phyloP scores from a whole-genome alignment of 2,888 invertebrate genomes.

The Diploptera punctata region DNA sequence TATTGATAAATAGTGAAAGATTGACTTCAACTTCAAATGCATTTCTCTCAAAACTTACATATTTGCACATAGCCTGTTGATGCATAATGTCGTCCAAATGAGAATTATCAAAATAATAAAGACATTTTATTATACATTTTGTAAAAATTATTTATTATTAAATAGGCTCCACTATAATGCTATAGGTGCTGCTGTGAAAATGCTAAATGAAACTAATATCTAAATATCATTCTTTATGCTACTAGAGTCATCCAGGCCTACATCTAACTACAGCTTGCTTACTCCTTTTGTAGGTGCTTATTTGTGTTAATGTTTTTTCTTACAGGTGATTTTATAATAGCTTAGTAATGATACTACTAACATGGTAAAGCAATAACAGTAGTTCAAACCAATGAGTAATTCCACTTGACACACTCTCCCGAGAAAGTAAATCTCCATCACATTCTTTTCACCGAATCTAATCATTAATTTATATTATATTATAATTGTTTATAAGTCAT shows the following conservation, averaged over 20 bases:
- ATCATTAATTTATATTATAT: not conserved
- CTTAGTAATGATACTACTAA: not conserved
- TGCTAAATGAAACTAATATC: not conserved
- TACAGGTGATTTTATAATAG: not conserved
- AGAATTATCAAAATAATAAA: too few relatives aligned
- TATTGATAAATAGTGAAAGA: too few relatives aligned
- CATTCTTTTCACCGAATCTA: not conserved
- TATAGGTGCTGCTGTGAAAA: slow-evolving; percentile 17
- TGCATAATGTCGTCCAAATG: too few relatives aligned
- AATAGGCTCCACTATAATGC: slow-evolving; percentile 8
- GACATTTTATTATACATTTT: too few relatives aligned
- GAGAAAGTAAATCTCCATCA: slow-evolving; percentile 3
- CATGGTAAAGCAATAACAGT: not conserved
- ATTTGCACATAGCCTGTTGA: too few relatives aligned
- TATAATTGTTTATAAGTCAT: too few relatives aligned
- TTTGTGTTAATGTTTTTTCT: not conserved
- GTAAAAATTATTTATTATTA: too few relatives aligned
- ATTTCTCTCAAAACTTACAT: too few relatives aligned
- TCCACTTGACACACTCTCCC: slow-evolving; percentile 16
- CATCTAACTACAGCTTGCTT: slow-evolving; percentile 2
- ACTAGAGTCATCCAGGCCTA: not conserved
- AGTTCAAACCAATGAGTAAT: not conserved
- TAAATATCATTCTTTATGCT: not conserved
- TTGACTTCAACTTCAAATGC: too few relatives aligned
- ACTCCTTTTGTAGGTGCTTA: not conserved